phyloP scores from a whole-genome alignment of 1,140 invertebrate genomes.

The Drosophila arawakana region DNA sequence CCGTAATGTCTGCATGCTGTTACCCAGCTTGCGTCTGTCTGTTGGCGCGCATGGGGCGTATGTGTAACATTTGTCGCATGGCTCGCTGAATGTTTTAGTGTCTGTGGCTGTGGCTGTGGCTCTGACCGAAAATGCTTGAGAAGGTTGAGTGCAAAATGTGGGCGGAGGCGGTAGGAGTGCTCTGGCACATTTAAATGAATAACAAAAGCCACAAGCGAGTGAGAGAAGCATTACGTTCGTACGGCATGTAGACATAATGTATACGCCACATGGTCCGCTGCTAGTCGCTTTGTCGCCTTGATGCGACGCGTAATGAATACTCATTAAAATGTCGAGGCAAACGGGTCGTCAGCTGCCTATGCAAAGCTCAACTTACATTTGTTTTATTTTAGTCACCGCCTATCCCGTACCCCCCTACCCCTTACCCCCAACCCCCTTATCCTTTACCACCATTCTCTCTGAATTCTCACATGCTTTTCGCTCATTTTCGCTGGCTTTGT shows the following conservation, averaged over 20 bases:
- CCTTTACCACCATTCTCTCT: not conserved
- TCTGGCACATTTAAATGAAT: constrained; percentile 31
- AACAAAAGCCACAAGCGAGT: constrained; percentile 34
- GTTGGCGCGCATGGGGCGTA: constrained; percentile 62
- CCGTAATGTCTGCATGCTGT: constrained; percentile 17
- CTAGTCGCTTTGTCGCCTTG: constrained; percentile 31
- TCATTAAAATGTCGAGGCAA: constrained; percentile 45
- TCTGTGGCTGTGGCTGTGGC: constrained; percentile 13
- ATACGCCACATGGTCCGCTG: constrained; percentile 3
- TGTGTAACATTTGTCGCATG: constrained; percentile 61
- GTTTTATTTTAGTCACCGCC: not conserved
- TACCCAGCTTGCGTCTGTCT: not conserved
- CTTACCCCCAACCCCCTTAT: too few species aligned
- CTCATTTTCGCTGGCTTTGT: constrained; percentile 2
- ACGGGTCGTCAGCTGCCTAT: constrained; percentile 21
- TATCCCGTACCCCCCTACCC: not conserved
- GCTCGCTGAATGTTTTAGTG: constrained; percentile 45
- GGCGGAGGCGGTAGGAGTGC: not conserved
- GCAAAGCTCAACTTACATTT: constrained; percentile 23
- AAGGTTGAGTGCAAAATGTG: not conserved
- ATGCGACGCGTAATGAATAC: constrained; percentile 43
- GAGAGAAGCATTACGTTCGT: not conserved
- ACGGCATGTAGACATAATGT: constrained; percentile 18
- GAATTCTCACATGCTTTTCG: too few species aligned
- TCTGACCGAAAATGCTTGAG: not conserved